Evolutionary conservation across 1,140 invertebrate genomes (phyloP), one percentile per base, ranked within the genome.

Genomic region (Sitodiplosis mosellana): DNA sequence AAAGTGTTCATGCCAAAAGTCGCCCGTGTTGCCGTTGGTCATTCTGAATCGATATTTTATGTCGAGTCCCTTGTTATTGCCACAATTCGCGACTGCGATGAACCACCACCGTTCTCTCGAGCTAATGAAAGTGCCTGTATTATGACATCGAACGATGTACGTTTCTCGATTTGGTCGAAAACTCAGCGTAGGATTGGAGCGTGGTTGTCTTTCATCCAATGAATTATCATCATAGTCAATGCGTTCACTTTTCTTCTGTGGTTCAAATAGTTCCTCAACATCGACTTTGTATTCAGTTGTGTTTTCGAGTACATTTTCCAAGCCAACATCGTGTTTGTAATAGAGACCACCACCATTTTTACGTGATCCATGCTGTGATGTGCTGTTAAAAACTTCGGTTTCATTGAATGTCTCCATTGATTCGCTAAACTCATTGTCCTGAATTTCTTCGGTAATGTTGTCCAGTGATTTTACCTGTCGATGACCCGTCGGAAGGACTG

Each of bases 1-100:
- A 60, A 90, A 89, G 60, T 93, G 87, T 57, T 83, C 74, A 55
- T 78, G 77, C 79, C 85, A 87, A 52, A 80, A 79, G 59, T 83
- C 79, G 0, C 76, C 77, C 12, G 71, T 67, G 1, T 74, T 67
- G 7, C 81, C 85, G 66, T 93, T 93, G 1, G 83, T 90, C 81
- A 92, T 74, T 45, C 76, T 63, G 50, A 87, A 74, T 49, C 72
- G 69, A 56, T 86, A 87, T 40, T 70, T 72, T 1, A 85, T 56
- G 53, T 79, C 72, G 43, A 85, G 61, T 7, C 81, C 81, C 73
- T 80, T 48, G 2, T 12, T 46, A 21, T 43, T 48, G 12, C 50
- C 47, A 51, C 50, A 51, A 37, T 51, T 51, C 14, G 50, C 33
- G 12, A 51, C 38, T 17, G 41, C 48, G 44, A 52, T 52, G 19